These are phyloP conservation scores for Saguinus imperator DNA, from an alignment of 2,113 vertebrate species.

Conservation along the genomic window DNA sequence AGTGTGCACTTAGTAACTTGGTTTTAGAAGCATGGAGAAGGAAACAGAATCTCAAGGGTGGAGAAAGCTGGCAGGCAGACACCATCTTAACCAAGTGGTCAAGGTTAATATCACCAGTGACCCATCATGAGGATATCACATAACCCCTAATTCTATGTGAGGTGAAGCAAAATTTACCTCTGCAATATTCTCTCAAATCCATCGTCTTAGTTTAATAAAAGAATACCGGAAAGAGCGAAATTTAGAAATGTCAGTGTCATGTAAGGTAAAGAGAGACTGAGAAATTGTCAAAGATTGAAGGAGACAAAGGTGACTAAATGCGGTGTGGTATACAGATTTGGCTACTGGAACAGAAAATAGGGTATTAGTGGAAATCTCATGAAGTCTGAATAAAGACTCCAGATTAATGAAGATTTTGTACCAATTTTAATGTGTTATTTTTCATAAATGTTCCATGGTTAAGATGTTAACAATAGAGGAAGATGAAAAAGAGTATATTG, in stretches of 20 bases:
- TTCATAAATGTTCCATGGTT: neutral
- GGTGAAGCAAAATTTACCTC: neutral
- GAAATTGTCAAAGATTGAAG: neutral
- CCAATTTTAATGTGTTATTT: neutral
- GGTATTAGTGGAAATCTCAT: neutral
- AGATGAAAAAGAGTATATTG: rapidly evolving
- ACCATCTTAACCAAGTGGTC: neutral
- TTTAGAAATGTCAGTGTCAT: neutral
- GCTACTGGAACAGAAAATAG: neutral
- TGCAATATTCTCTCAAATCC: no score
- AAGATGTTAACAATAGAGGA: neutral
- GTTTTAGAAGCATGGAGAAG: neutral
- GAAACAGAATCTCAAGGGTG: neutral
- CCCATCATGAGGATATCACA: neutral
- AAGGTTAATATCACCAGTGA: neutral
- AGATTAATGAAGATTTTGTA: neutral
- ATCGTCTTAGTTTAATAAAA: neutral
- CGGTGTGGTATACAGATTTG: neutral
- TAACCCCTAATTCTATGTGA: rapidly evolving
- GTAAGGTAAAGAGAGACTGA: neutral
- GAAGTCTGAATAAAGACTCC: neutral
- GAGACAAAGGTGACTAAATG: neutral
- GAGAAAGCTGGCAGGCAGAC: neutral
- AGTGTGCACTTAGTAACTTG: neutral
- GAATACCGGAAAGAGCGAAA: no score